These are phyloP conservation scores for Spialia ferax DNA, from an alignment of 2,888 invertebrate species.

Conservation along the genomic window DNA sequence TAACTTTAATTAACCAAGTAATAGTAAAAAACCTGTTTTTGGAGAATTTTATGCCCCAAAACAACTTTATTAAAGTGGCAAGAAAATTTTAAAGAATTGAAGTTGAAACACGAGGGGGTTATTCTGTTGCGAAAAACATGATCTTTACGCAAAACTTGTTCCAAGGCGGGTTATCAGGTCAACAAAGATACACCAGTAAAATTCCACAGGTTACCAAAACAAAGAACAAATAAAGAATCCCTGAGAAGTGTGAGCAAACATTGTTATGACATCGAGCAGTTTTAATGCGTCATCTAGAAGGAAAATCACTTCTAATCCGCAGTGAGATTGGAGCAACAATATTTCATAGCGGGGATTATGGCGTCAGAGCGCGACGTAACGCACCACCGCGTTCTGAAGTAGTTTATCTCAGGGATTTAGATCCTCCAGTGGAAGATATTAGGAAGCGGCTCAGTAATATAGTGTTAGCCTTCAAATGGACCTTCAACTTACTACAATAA, in stretches of 20 bases:
- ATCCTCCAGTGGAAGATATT: conserved; percentile 29
- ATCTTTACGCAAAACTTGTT: too few relatives aligned
- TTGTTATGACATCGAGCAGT: neutral
- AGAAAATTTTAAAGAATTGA: too few relatives aligned
- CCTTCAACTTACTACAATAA: conserved; percentile 3
- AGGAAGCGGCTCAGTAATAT: conserved; percentile 21
- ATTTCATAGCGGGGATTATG: conserved; percentile 38
- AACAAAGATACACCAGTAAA: too few relatives aligned
- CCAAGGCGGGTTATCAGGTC: too few relatives aligned
- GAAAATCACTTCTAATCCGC: conserved; percentile 36
- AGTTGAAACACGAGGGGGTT: too few relatives aligned
- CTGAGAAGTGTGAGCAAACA: neutral
- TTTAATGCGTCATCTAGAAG: conserved; percentile 19
- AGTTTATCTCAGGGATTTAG: conserved; percentile 42
- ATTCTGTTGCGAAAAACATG: too few relatives aligned
- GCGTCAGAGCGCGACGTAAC: conserved; percentile 36
- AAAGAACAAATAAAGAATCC: neutral
- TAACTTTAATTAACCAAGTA: too few relatives aligned
- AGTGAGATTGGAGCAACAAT: conserved; percentile 35
- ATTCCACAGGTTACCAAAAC: neutral
- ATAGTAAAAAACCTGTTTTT: too few relatives aligned
- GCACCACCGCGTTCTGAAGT: conserved; percentile 31
- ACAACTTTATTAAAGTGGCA: too few relatives aligned
- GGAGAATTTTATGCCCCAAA: too few relatives aligned
- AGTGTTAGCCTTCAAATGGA: conserved; percentile 9